Evolutionary conservation across 2,797 vertebrate genomes (phyloP), one percentile per base, ranked within the genome.

Genomic region (Aulostomus chinensis): DNA sequence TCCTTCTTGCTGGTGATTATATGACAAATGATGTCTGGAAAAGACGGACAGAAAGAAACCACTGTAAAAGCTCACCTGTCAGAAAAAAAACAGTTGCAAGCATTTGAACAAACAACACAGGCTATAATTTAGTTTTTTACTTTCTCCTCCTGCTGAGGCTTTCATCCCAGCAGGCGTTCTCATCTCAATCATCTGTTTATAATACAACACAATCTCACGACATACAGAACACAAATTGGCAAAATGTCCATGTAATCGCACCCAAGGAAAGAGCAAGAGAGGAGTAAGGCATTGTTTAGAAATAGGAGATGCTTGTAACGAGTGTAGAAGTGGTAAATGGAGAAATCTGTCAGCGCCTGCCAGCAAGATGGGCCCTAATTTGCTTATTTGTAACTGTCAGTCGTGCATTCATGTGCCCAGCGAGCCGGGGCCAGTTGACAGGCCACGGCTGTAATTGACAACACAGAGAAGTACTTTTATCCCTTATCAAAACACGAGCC

Each of bases 341-440:
- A 29, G 46, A 51, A 29, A 60, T 72, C 43, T 30, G 34, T 54
- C 35, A 32, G 9, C 34, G 42, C 50, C 54, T 65, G 68, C 37
- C 37, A 22, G 40, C 42, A 18, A 71, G 63, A 75, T 45, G 17
- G 60, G 43, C 10, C 41, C 43, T 84, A 76, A 87, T 87, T 84
- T 84, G 62, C 71, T 60, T 73, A 70, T 82, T 82, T 82, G 71
- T 76, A 53, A 32, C 70, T 76, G 81, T 87, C 76, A 73, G 54
- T 61, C 60, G 57, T 54, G 67, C 58, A 69, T 68, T 73, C 64
- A 51, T 74, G 52, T 29, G 46, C 16, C 58, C 10, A 14, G 31
- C 2, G 2, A 59, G 53, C 1, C n/a, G n/a, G 2, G 55, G 51
- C 58, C 64, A 48, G 52, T 57, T 50, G 62, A 69, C 58, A 67